A percentile compares a stretch with the other conserved stretches of the same genome.
These are phyloP conservation scores for Caenorhabditis sinica DNA, from an alignment of 2,888 invertebrate genomes.

Conservation along the genomic window DNA sequence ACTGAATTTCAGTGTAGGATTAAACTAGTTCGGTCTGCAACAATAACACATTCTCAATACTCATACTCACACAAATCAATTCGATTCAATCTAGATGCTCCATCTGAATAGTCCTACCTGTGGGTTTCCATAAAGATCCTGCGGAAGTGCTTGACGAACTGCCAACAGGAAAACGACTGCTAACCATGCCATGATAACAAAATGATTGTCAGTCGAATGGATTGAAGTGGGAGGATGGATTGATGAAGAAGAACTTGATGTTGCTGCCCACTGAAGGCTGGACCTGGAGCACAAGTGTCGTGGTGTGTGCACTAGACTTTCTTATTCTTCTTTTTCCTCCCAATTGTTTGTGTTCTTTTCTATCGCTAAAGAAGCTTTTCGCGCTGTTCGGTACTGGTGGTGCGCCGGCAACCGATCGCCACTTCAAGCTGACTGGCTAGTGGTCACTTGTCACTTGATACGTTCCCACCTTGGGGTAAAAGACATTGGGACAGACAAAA, in stretches of 20 bases:
- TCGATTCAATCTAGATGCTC: too few species aligned
- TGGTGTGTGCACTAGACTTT: conserved; percentile 53
- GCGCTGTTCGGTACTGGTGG: conserved; percentile 39
- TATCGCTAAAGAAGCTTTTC: conserved; percentile 51
- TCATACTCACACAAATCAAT: too few species aligned
- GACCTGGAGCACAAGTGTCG: conserved; percentile 48
- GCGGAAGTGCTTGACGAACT: conserved; percentile 24
- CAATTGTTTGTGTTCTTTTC: conserved; percentile 57
- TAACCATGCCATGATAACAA: conserved; percentile 46
- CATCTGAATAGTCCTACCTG: conserved; percentile 1
- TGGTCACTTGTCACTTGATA: conserved; percentile 65
- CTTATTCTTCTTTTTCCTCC: conserved; percentile 10
- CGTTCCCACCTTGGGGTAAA: conserved; percentile 37
- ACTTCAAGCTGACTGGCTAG: conserved; percentile 41
- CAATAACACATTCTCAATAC: too few species aligned
- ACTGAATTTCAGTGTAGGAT: too few species aligned
- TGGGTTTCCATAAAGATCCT: conserved; percentile 34
- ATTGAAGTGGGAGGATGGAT: not conserved
- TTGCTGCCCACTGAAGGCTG: conserved; percentile 41
- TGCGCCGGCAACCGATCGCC: conserved; percentile 53
- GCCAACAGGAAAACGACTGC: conserved; percentile 20
- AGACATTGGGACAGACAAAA: conserved; percentile 26
- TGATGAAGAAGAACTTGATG: conserved; percentile 23
- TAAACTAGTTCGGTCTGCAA: too few species aligned
- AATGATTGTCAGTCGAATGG: conserved; percentile 19